Evolutionary conservation across 2,888 invertebrate species (phyloP), one percentile per base, ranked within the genome.

Genomic region (Eupithecia subfuscata): DNA sequence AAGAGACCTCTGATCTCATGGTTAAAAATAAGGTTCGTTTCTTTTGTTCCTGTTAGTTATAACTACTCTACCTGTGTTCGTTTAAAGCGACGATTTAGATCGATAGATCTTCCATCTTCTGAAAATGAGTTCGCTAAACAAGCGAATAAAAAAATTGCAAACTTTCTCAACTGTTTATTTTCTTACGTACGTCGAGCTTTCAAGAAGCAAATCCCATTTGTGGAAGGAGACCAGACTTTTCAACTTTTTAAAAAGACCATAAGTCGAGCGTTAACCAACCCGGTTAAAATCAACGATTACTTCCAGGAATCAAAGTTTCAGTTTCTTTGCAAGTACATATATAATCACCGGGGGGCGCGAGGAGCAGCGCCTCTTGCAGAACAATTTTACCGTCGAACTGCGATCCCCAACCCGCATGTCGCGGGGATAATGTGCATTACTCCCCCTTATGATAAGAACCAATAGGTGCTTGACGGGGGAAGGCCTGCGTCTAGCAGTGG

Each of bases 1-100:
- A 91, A 77, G 82, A 89, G 30, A 94, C 95, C n/a, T 93, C 95
- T 1, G 89, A 95, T 12, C 85, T 94, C 64, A 94, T 95, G 92
- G 84, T 94, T 34, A 91, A 92, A 77, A 87, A 93, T 81, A 95
- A 95, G 86, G 87, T 87, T 69, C 3, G 64, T 63, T 18, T 34
- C 30, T 67, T 1, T n/a, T 67, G 40, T n/a, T 22, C n/a, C 0
- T 56, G 3, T 3, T 11, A 11, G 22, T 56, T 56, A 11, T 22
- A 56, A 52, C 9, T n/a, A 56, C 52, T 56, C 8, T 11, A 22
- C 52, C 3, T n/a, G 6, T n/a, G 11, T 22, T 56, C n/a, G n/a
- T 52, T 56, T 56, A 12, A 11, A 52, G n/a, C 11, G n/a, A 8
- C 9, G n/a, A 52, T 52, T 52, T 52, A n/a, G 52, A 52, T n/a